Conservation (phyloP, 2,888 invertebrate species). For the Heliconius sara region DNA sequence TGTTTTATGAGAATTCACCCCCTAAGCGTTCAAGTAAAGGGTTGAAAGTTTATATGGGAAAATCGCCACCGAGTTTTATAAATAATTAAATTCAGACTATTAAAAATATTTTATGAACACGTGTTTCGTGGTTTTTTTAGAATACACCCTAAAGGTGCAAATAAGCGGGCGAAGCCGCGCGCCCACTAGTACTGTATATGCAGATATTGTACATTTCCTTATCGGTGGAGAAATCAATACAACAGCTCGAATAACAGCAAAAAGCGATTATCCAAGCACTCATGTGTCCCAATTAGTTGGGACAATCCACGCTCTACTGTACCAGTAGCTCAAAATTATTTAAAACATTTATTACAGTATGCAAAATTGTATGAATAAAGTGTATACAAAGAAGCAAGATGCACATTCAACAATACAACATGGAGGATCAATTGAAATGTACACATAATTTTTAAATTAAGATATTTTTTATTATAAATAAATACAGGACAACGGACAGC, state of each 20-base stretch:
- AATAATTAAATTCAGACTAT: too few species aligned
- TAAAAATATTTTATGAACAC: too few species aligned
- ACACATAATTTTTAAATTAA: not conserved
- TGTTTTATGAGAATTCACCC: too few species aligned
- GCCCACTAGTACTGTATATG: too few species aligned
- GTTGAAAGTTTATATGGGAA: too few species aligned
- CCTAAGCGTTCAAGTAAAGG: too few species aligned
- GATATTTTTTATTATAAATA: not conserved
- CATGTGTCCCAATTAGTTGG: not conserved
- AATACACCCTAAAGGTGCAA: too few species aligned
- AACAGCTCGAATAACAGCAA: not conserved
- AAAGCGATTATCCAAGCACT: not conserved
- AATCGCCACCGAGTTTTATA: too few species aligned
- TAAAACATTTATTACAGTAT: not conserved
- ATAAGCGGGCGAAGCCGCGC: too few species aligned
- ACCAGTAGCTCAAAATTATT: not conserved
- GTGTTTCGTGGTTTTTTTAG: too few species aligned
- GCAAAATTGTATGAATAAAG: not conserved
- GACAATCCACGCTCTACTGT: not conserved
- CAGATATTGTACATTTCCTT: not conserved
- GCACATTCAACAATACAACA: not conserved
- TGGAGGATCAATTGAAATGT: not conserved
- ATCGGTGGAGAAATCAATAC: not conserved
- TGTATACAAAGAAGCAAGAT: not conserved
- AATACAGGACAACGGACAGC: conserved; percentile 10